These are phyloP conservation scores for Oeneis ivallda DNA, from an alignment of 2,888 invertebrate species.

Conservation along the genomic window DNA sequence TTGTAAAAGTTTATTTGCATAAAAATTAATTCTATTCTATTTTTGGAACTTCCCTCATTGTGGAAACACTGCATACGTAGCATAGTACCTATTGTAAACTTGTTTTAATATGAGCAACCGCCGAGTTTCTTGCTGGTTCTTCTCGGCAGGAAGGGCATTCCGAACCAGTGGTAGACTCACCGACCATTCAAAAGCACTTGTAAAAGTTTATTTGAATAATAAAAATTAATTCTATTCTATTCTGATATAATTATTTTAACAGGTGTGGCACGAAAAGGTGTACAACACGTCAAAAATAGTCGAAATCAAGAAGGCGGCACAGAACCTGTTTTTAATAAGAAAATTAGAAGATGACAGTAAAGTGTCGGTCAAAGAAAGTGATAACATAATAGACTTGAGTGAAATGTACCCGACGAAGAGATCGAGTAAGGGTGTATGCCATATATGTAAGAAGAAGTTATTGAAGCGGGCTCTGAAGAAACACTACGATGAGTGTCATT, in stretches of 20 bases:
- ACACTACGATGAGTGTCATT: conserved; percentile 33
- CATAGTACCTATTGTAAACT: no score
- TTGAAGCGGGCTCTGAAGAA: conserved; percentile 30
- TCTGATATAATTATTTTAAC: neutral
- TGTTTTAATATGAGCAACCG: no score
- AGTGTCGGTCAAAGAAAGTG: conserved; percentile 43
- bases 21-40: no score
- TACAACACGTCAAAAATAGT: conserved; percentile 50
- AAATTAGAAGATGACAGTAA: conserved; percentile 43
- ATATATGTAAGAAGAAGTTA: conserved; percentile 30
- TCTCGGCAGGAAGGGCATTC: no score
- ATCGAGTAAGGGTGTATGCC: conserved; percentile 16
- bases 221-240: no score
- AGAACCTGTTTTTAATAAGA: conserved; percentile 51
- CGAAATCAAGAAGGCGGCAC: conserved; percentile 55
- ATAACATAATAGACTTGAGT: conserved; percentile 46
- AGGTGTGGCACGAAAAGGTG: conserved; percentile 49
- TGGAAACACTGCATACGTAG: no score
- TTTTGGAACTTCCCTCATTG: no score
- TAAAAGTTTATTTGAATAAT: no score
- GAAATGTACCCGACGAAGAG: conserved; percentile 42
- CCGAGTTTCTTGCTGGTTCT: no score
- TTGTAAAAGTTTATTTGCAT: no score
- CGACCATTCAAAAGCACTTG: no score
- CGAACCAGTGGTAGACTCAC: no score